A percentile compares a stretch with the other conserved stretches of the same genome.
Conservation (phyloP, 2,113 vertebrate species). For the Dasypus novemcinctus region DNA sequence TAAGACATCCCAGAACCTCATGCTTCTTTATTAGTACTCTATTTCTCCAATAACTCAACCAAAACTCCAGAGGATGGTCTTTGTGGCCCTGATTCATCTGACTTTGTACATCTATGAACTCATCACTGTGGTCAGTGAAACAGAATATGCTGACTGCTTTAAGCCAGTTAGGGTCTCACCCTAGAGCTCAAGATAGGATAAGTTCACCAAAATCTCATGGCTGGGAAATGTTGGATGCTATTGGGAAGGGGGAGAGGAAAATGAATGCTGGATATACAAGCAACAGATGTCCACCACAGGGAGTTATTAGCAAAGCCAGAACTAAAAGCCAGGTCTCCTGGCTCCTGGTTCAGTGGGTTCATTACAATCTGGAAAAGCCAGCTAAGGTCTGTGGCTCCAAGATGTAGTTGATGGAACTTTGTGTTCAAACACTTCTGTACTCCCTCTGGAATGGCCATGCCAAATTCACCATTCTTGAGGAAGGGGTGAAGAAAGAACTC, state of each 20-base stretch:
- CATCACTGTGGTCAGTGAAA: not conserved
- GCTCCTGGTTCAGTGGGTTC: not conserved
- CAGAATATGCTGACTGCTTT: not conserved
- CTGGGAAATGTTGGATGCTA: not conserved
- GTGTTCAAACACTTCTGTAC: not conserved
- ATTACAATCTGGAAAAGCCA: not conserved
- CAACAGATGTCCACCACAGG: not conserved
- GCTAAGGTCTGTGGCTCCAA: not conserved
- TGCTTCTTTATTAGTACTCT: not conserved
- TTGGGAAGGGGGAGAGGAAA: not conserved
- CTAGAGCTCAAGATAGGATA: not conserved
- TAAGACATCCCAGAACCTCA: not conserved
- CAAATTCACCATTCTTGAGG: not conserved
- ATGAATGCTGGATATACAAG: accelerated
- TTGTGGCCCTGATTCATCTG: not conserved
- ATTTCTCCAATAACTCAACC: not conserved
- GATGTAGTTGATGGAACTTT: not conserved
- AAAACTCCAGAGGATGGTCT: not conserved
- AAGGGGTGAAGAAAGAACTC: not conserved
- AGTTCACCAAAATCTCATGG: not conserved
- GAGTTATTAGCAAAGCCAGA: not conserved
- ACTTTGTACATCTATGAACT: not conserved
- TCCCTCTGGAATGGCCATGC: not conserved
- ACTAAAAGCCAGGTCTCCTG: not conserved
- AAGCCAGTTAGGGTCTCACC: not conserved